Conservation (phyloP, 1,140 invertebrate genomes). For the Monochamus saltuarius region DNA sequence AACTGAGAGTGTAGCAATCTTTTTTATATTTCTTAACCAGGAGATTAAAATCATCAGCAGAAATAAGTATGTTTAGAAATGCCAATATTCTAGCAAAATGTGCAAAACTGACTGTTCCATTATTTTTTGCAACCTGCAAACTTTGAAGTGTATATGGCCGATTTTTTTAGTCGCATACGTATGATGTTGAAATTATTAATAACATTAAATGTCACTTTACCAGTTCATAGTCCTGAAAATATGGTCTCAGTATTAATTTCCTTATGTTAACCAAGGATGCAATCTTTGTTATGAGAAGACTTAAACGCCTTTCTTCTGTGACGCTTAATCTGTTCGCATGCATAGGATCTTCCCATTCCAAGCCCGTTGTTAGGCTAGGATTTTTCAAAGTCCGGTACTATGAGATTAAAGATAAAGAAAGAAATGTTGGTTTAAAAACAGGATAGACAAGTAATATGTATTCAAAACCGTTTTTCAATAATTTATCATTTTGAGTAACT, state of each 20-base stretch:
- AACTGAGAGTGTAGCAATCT: slow-evolving; percentile 70
- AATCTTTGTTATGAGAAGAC: slow-evolving; percentile 67
- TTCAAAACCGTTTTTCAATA: no score
- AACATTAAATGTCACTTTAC: slow-evolving; percentile 47
- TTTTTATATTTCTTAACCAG: slow-evolving; percentile 68
- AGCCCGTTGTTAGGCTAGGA: slow-evolving; percentile 54
- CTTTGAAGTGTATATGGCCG: neutral
- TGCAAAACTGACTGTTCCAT: slow-evolving; percentile 66
- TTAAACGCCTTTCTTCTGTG: slow-evolving; percentile 62
- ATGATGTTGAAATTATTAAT: neutral
- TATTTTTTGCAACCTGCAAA: slow-evolving; percentile 66
- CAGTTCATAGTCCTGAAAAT: slow-evolving; percentile 75
- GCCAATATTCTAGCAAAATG: slow-evolving; percentile 71
- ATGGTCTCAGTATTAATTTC: slow-evolving; percentile 63
- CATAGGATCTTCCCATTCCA: slow-evolving; percentile 65
- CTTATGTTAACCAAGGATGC: slow-evolving; percentile 57
- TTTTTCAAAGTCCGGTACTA: slow-evolving; percentile 56
- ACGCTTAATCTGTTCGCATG: slow-evolving; percentile 61
- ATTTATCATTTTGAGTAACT: no score
- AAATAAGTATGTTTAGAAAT: slow-evolving; percentile 64
- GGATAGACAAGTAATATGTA: no score
- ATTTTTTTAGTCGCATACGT: neutral
- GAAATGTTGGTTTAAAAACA: no score
- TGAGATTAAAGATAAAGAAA: slow-evolving; percentile 15
- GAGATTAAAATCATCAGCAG: slow-evolving; percentile 65